Conservation (phyloP, 2,888 invertebrate species). For the Pterostichus madidus region DNA sequence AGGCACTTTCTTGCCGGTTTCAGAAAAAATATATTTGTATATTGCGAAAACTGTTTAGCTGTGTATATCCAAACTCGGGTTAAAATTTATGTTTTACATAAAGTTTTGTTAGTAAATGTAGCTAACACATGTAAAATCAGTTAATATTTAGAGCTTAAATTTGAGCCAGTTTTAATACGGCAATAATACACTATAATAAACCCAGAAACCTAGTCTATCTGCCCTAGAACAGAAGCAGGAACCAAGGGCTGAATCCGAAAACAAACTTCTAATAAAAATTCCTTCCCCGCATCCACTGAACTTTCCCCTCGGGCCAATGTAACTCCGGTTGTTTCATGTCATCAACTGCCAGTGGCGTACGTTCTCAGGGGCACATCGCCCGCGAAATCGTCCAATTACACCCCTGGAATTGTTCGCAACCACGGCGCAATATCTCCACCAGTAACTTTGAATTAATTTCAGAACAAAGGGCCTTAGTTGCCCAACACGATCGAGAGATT, state of each 20-base stretch:
- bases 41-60: too few species aligned
- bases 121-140: too few species aligned
- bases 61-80: too few species aligned
- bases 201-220: neutral
- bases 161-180: too few species aligned
- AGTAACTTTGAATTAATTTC: slow-evolving; percentile 38
- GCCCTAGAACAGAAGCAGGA: neutral
- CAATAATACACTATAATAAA: neutral
- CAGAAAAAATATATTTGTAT: too few species aligned
- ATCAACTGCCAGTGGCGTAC: neutral
- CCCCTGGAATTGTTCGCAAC: slow-evolving; percentile 26
- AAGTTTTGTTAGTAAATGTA: too few species aligned
- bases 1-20: too few species aligned
- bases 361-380: neutral
- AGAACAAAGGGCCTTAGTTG: slow-evolving; percentile 21
- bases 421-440: slow-evolving; percentile 12
- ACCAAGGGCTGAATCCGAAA: neutral
- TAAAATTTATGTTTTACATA: too few species aligned
- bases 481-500: neutral
- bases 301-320: neutral
- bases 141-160: too few species aligned
- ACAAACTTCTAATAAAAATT: slow-evolving; percentile 10
- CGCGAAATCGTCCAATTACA: slow-evolving; percentile 27
- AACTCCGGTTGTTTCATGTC: neutral
- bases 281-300: neutral